phyloP scores from a whole-genome alignment of 2,113 vertebrate genomes.

The Cnemophilus loriae region DNA sequence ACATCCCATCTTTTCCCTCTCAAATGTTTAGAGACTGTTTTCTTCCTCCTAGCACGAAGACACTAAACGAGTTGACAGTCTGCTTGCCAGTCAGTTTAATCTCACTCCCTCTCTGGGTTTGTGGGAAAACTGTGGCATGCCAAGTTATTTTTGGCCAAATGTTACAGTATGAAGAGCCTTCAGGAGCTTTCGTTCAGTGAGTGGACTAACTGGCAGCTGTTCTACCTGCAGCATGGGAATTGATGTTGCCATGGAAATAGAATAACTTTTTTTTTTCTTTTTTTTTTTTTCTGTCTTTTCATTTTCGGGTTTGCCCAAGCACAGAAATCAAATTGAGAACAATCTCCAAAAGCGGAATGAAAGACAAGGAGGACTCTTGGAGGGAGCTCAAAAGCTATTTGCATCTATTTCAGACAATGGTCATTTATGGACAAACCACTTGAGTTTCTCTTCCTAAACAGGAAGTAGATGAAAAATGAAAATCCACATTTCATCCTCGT shows the following conservation, averaged over 20 bases:
- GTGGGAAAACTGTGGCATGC: conserved; percentile 59
- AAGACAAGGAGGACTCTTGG: not conserved
- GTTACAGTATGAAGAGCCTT: conserved; percentile 34
- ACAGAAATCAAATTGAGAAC: conserved; percentile 25
- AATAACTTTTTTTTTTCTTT: conserved; percentile 22
- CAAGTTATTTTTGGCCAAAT: conserved; percentile 74
- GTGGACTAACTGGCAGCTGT: conserved; percentile 74
- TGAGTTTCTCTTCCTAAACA: not conserved
- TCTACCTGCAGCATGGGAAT: conserved; percentile 84
- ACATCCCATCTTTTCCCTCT: not conserved
- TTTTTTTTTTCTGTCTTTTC: conserved; percentile 1
- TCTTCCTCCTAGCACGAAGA: conserved; percentile 44
- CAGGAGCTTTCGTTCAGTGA: conserved; percentile 71
- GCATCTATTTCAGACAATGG: not conserved
- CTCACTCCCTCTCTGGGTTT: conserved; percentile 48
- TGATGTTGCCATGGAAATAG: conserved; percentile 84
- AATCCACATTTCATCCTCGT: not conserved
- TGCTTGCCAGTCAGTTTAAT: conserved; percentile 58
- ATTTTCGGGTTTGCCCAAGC: conserved; percentile 46
- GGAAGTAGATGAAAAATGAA: not conserved
- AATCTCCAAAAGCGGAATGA: not conserved
- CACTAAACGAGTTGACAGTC: conserved; percentile 38
- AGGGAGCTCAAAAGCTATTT: not conserved
- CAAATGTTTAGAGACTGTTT: not conserved
- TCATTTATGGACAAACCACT: not conserved